Conservation (phyloP, 2,113 vertebrate genomes). For the Gasterosteus aculeatus region DNA sequence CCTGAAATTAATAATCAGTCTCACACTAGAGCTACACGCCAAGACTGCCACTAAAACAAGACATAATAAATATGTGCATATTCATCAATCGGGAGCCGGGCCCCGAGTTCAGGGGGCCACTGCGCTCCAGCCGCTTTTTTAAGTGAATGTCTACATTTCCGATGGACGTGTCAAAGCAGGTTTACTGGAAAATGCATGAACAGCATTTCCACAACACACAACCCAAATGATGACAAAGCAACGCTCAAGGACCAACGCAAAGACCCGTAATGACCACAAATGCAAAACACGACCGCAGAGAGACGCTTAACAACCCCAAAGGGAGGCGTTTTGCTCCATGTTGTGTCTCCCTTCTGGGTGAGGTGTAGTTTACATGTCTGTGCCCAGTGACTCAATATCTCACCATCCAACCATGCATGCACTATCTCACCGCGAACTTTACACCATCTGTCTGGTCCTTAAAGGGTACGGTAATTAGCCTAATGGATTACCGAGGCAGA, state of each 20-base stretch:
- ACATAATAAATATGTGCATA: slow-evolving; percentile 39
- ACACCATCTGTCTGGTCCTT: neutral
- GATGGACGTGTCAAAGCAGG: neutral
- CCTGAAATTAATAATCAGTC: slow-evolving; percentile 57
- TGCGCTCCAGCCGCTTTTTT: neutral
- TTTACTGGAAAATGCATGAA: neutral
- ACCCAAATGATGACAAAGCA: neutral
- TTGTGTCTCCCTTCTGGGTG: neutral
- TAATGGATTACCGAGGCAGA: slow-evolving; percentile 15
- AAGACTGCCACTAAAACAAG: slow-evolving; percentile 39
- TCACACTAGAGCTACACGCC: slow-evolving; percentile 21
- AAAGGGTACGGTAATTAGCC: slow-evolving; percentile 14
- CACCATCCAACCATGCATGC: neutral
- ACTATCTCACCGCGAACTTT: neutral
- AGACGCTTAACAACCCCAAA: neutral
- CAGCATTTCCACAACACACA: neutral
- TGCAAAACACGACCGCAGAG: neutral
- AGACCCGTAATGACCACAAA: neutral
- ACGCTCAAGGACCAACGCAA: neutral
- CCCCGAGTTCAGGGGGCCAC: neutral
- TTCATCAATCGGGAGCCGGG: slow-evolving; percentile 21
- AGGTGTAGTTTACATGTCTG: neutral
- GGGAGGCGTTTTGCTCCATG: neutral
- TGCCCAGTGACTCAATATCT: neutral
- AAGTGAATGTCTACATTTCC: neutral